Evolutionary conservation across 2,797 vertebrate genomes (phyloP), one percentile per base, ranked within the genome.

Genomic region (Tamandua tetradactyla): DNA sequence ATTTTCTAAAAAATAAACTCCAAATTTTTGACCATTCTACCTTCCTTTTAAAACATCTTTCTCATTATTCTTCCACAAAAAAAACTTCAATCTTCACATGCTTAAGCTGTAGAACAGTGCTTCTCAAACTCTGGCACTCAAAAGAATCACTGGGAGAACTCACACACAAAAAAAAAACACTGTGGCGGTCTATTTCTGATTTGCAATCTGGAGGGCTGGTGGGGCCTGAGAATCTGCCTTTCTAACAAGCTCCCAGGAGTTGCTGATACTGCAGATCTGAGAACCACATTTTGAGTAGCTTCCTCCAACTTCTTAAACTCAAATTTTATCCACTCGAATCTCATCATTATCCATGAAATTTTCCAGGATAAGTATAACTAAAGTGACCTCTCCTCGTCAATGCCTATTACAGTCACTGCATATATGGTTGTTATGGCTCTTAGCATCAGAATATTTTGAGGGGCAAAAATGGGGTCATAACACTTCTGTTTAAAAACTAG

Each of bases 21-120:
- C 15, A n/a, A 92, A 86, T 84, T 72, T 10, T 85, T 87, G 57
- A 37, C 25, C 4, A 44, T 71, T 91, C 64, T 93, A 59, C 49
- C 49, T 91, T 93, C 37, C 42, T 89, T 88, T 88, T 88, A 94
- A 89, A n/a, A 59, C 20, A 92, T 86, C 55, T 93, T 18, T 91
- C 44, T 91, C 71, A 85, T 62, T 83, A 75, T 47, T 87, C n/a
- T 14, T 83, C n/a, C 40, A n/a, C 32, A 30, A 44, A 93, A 89
- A 93, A 86, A 57, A 94, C 32, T 82, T 93, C 25, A 92, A 74
- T 66, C 13, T 71, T 25, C 37, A 22, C 64, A 83, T 84, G 52
- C 35, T n/a, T 78, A 25, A 94, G 69, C 79, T 15, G 47, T 78
- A 88, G 12, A 69, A 64, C 2, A 82, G 64, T 37, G 35, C 14